Percentiles rank a stretch among this genome's conserved stretches.
Evolutionary conservation across 2,888 invertebrate species (phyloP).

Genomic region (Brachyptera risi): DNA sequence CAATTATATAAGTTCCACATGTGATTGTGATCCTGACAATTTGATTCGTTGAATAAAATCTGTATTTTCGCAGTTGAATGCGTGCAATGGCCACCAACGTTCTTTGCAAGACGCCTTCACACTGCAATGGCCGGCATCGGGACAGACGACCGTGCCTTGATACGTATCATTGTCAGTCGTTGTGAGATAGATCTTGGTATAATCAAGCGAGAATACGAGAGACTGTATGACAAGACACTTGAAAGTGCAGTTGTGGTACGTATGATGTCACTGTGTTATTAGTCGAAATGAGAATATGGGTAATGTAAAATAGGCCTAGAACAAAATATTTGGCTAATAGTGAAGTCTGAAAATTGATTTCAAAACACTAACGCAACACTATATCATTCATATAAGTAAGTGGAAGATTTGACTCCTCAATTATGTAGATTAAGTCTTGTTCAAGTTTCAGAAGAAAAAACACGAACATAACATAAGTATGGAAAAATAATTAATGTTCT

Average conservation of each 20-base stretch:
- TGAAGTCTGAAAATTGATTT: too few relatives aligned
- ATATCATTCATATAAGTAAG: too few relatives aligned
- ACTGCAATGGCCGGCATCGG: constrained; percentile 65
- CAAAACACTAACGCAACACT: too few relatives aligned
- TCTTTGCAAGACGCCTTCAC: constrained; percentile 64
- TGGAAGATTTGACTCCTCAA: too few relatives aligned
- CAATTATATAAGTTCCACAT: too few relatives aligned
- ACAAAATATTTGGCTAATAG: too few relatives aligned
- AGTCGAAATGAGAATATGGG: neutral
- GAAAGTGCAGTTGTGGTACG: constrained; percentile 60
- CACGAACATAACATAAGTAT: too few relatives aligned
- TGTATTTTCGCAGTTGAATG: constrained; percentile 66
- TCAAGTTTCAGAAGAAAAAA: too few relatives aligned
- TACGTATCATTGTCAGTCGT: constrained; percentile 66
- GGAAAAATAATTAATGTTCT: too few relatives aligned
- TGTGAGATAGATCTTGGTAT: constrained; percentile 65
- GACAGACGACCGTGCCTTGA: constrained; percentile 66
- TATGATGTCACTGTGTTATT: neutral
- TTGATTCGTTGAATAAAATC: too few relatives aligned
- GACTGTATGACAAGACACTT: constrained; percentile 63
- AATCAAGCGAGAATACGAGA: constrained; percentile 66
- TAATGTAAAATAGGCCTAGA: neutral
- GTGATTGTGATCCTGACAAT: too few relatives aligned
- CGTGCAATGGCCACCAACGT: constrained; percentile 61
- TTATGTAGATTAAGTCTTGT: too few relatives aligned